A percentile compares a stretch with the other conserved stretches of the same genome.
phyloP scores from a whole-genome alignment of 2,888 invertebrate species.

The Volucella inflata region DNA sequence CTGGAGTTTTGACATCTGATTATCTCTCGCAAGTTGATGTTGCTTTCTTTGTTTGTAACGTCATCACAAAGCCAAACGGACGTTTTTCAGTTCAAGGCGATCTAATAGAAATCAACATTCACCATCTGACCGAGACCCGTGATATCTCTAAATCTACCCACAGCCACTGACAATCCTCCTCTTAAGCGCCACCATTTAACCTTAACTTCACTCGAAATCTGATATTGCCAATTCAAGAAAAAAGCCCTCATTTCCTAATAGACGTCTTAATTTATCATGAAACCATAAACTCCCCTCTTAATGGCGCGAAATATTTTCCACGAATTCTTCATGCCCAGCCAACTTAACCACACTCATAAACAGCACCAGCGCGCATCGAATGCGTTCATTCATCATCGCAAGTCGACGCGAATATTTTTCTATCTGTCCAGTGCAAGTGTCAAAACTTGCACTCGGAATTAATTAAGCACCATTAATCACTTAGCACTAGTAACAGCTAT shows the following conservation, averaged over 20 bases:
- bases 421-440: slow-evolving; percentile 54
- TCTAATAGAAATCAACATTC: no score
- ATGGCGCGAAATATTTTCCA: slow-evolving; percentile 52
- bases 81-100: no score
- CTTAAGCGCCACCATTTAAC: slow-evolving; percentile 43
- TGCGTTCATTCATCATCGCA: slow-evolving; percentile 52
- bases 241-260: slow-evolving; percentile 20
- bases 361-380: neutral
- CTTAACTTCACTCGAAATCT: slow-evolving; percentile 5
- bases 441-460: slow-evolving; percentile 67
- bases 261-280: slow-evolving; percentile 67
- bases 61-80: no score
- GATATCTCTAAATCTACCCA: no score
- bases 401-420: slow-evolving; percentile 42
- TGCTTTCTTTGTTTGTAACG: no score
- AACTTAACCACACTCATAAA: neutral
- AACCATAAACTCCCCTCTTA: slow-evolving; percentile 64
- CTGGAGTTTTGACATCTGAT: no score
- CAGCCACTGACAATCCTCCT: neutral
- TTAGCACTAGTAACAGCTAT: slow-evolving; percentile 20
- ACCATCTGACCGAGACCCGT: no score
- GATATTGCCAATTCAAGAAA: slow-evolving; percentile 9
- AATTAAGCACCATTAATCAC: slow-evolving; percentile 72
- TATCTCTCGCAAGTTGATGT: no score
- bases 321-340: slow-evolving; percentile 43